Conservation (phyloP, 2,888 invertebrate genomes). For the Bimastos eiseni region DNA sequence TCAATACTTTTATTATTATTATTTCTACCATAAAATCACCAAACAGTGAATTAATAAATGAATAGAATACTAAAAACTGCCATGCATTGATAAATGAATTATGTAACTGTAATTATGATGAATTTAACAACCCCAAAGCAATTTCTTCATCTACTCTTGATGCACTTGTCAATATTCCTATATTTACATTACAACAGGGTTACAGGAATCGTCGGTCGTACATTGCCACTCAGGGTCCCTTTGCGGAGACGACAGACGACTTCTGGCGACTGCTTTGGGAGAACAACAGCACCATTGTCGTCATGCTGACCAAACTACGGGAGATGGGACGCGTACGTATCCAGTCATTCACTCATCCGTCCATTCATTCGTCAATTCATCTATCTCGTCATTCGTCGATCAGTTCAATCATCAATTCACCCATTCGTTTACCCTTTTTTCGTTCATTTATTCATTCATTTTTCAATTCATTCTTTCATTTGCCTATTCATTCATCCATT, state of each 20-base stretch:
- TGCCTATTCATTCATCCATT: too few relatives aligned
- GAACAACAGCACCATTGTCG: constrained; percentile 97
- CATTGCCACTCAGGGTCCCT: constrained; percentile 94
- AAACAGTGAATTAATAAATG: not conserved
- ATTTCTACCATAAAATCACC: too few relatives aligned
- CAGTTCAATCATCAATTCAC: too few relatives aligned
- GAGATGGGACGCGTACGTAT: constrained; percentile 91
- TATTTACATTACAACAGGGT: constrained; percentile 52
- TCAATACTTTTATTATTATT: too few relatives aligned
- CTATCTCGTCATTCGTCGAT: too few relatives aligned
- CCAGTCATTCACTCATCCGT: not conserved
- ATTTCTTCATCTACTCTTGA: not conserved
- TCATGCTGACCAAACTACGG: constrained; percentile 95
- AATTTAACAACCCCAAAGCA: too few relatives aligned
- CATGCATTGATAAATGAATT: not conserved
- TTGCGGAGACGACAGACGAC: constrained; percentile 92
- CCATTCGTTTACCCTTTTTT: too few relatives aligned
- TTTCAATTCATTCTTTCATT: too few relatives aligned
- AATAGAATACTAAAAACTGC: not conserved
- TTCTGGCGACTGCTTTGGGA: constrained; percentile 99
- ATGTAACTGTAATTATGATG: not conserved
- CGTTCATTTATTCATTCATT: too few relatives aligned
- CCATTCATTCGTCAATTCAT: too few relatives aligned
- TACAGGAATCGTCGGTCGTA: constrained; percentile 80
- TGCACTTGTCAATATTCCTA: not conserved